Evolutionary conservation across 2,113 vertebrate species (phyloP), one percentile per base, ranked within the genome.

Genomic region (Coturnix japonica): DNA sequence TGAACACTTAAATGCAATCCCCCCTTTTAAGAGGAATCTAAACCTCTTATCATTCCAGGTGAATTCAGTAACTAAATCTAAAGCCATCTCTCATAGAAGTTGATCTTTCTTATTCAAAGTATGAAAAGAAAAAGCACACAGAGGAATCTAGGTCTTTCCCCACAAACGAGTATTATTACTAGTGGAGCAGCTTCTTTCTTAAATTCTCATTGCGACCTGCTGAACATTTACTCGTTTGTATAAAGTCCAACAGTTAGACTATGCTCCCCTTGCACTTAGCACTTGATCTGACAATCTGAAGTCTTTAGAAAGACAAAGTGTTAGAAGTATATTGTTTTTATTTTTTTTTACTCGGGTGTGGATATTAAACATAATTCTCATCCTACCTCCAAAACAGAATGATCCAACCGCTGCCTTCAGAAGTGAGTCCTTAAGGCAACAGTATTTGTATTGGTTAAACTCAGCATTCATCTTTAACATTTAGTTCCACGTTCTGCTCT

Each of bases 401-500:
- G 18, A 92, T 56, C 33, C 44, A 87, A 67, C 56, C 75, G 64
- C 64, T 72, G 26, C 61, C 9, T 72, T 81, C 26, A 76, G 35
- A 86, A 91, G 10, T 31, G 31, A 92, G 90, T 82, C 47, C 79
- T 81, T 65, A 73, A 2, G 18, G 65, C 19, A 89, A 87, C 31
- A 63, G 54, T 51, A 91, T 81, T 30, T 7, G 0, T 39, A 67
- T 70, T 85, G 61, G 25, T 77, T 87, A 89, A 94, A 89, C 71
- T 26, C 31, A 44, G 51, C 16, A 82, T 64, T 87, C 94, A 85
- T 94, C 91, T 80, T 80, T 83, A 83, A 93, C 95, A 89, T 92
- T 96, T 81, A 93, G 75, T 77, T 95, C 81, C 73, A 77, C 26
- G 6, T 30, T 43, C 56, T 20, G 13, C 9, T 76, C 88, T 79